Evolutionary conservation across 2,797 vertebrate species (phyloP).

Genomic region (Cetoscarus ocellatus): DNA sequence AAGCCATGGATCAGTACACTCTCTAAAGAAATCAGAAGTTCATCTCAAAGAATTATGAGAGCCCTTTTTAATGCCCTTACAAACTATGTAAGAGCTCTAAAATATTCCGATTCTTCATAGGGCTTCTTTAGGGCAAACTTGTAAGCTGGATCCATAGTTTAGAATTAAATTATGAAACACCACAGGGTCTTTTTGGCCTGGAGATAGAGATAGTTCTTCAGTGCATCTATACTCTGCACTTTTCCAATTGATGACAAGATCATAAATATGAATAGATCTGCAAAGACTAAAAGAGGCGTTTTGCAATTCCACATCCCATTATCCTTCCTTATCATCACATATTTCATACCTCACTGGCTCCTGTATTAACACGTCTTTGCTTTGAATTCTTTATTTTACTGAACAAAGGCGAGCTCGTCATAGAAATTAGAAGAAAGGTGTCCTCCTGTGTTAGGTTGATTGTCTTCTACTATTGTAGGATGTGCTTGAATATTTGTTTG

Average conservation of each 20-base stretch:
- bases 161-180: slow-evolving; percentile 53
- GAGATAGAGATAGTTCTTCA: slow-evolving; percentile 29
- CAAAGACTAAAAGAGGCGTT: slow-evolving; percentile 56
- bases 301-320: slow-evolving; percentile 63
- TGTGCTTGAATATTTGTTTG: neutral
- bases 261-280: slow-evolving; percentile 63
- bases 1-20: slow-evolving; percentile 38
- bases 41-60: slow-evolving; percentile 41
- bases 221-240: slow-evolving; percentile 37
- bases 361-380: slow-evolving; percentile 73
- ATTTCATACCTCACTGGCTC: slow-evolving; percentile 75
- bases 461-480: neutral
- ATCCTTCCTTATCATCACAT: slow-evolving; percentile 59
- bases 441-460: slow-evolving; percentile 41
- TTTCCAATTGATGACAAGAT: slow-evolving; percentile 63
- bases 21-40: slow-evolving; percentile 64
- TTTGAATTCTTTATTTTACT: slow-evolving; percentile 73
- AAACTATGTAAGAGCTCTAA: slow-evolving; percentile 51
- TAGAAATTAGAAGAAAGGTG: slow-evolving; percentile 52
- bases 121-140: slow-evolving; percentile 28
- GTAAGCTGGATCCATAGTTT: slow-evolving; percentile 40
- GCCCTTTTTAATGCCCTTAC: slow-evolving; percentile 33
- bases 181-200: slow-evolving; percentile 36
- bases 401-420: slow-evolving; percentile 68
- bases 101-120: slow-evolving; percentile 46